Evolutionary conservation across 2,797 vertebrate species (phyloP), one percentile per base, ranked within the genome.

Genomic region (Anguilla anguilla): DNA sequence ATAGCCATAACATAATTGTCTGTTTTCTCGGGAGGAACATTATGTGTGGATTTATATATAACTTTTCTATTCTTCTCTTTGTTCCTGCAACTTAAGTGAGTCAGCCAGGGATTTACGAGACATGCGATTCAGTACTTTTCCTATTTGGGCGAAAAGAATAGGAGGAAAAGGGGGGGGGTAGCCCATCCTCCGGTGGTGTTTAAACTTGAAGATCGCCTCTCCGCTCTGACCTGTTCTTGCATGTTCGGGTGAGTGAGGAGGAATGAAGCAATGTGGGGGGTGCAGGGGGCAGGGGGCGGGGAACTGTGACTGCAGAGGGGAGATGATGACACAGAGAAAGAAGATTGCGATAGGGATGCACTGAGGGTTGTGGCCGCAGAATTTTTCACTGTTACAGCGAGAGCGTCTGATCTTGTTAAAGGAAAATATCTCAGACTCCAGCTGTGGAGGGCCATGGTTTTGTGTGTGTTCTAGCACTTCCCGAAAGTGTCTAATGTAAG

Each of bases 71-170:
- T 35, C 25, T 88, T 84, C 81, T 83, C 88, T 82, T 88, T 77
- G 35, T 89, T 39, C 35, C 77, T 74, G 67, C 57, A 87, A 59
- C 49, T 89, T 84, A 22, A 74, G 57, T 39, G 87, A 82, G 90
- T 85, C 89, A 88, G 25, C 19, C 57, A 39, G n/a, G 51, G 87
- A 61, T 90, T 86, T 90, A 84, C 67, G 7, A 90, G 89, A 84
- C 87, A 87, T 84, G 22, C 64, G 85, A 88, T 90, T 88, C 86
- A 88, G 93, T 94, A 92, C 72, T 93, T 95, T 95, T 94, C 93
- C 93, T 89, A 43, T 90, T 84, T 93, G 90, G 43, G 89, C 88
- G 89, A 53, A 31, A 19, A 82, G 67, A 79, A 31, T 43, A 7
- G n/a, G 59, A 31, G 86, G 81, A 72, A 59, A 51, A 28, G 49